Base-by-base conservation (phyloP, 2,113 vertebrate genomes). In the Seriola rivoliana region DNA sequence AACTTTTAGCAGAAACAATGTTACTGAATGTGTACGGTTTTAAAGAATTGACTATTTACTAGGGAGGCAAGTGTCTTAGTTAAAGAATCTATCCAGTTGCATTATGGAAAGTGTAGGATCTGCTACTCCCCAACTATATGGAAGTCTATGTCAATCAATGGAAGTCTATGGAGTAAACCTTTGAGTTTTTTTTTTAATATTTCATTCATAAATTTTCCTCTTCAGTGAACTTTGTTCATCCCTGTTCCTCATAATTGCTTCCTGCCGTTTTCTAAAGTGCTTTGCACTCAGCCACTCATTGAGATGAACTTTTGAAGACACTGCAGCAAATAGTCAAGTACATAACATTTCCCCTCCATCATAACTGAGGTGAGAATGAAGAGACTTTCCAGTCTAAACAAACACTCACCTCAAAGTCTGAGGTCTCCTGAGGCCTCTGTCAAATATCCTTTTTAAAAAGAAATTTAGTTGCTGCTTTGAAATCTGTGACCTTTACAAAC, bases 401-500 rank as follows among this genome's bases (percentile, higher is more conserved):
- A 54, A 55, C 36, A 21, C 32, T 70, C 19, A 14, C 19, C 50
- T 38, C 32, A 55, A 70, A 70, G 34, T 21, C 8, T 50, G 32
- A 54, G 46, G 21, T 57, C 57, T 29, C 57, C 34, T 0, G 34
- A 62, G 58, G 65, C 29, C 34, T 62, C 57, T 44, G 58, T 79
- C 34, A 29, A 71, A 71, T 63, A 12, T 23, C 6, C 29, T 63
- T 52, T 54, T 71, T 12, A 71, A 11, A 17, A 54, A 12, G 46
- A 23, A 14, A 10, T 16, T 62, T 46, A 21, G 46, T 34, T 55
- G 32, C 38, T 38, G 21, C 44, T 71, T 55, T 78, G 32, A 70
- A 78, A 59, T 69, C 14, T 32, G 29, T 78, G 58, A 52, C 66
- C 76, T 78, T 78, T 78, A 63, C 54, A 66, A 78, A 50, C 12